Evolutionary conservation across 2,113 vertebrate genomes (phyloP).

Genomic region (rat (Rattus norvegicus)): GRCr8 NC_086020.1:172021501-172022000

Average conservation of each 20-base stretch:
- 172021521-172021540: not conserved
- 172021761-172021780: not conserved
- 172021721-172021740: not conserved
- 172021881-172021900: no score
- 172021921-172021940: not conserved
- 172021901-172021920: not conserved
- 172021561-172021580: not conserved
- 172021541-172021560: not conserved
- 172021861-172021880: not conserved
- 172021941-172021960: no score
- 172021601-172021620: not conserved
- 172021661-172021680: not conserved
- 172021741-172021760: not conserved
- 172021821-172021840: no score
- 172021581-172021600: not conserved
- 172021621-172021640: not conserved
- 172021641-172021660: not conserved
- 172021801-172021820: not conserved
- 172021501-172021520: fast-evolving
- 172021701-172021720: not conserved
- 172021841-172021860: not conserved
- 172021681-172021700: not conserved
- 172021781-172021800: not conserved
- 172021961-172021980: not conserved
- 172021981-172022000: not conserved